Percentiles rank a stretch among this genome's conserved stretches.
phyloP scores from a whole-genome alignment of 2,113 vertebrate species.

The Gnathonemus echidnorhynchus region DNA sequence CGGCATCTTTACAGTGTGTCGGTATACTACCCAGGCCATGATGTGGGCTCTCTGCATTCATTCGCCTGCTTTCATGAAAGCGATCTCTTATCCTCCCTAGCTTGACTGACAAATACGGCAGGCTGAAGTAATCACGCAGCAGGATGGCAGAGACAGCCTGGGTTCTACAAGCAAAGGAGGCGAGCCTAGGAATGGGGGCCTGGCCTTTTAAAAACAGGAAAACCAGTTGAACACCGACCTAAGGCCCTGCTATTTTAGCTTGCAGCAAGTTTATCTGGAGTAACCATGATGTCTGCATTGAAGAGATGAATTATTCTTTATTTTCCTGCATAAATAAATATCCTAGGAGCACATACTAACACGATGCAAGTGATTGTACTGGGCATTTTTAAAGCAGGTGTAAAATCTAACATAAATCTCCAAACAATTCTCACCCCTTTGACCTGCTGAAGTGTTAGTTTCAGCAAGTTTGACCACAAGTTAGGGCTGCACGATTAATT shows the following conservation, averaged over 20 bases:
- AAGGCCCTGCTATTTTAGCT: neutral
- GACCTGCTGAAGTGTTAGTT: neutral
- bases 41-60: slow-evolving; percentile 22
- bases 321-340: neutral
- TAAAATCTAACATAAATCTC: neutral
- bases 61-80: slow-evolving; percentile 20
- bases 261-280: neutral
- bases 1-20: slow-evolving; percentile 16
- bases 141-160: neutral
- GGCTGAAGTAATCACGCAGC: neutral
- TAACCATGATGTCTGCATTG: neutral
- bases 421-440: neutral
- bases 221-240: neutral
- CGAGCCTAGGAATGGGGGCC: neutral
- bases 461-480: neutral
- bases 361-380: neutral
- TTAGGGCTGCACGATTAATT: neutral
- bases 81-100: neutral
- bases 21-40: slow-evolving; percentile 10
- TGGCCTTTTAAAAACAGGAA: neutral
- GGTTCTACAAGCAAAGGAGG: neutral
- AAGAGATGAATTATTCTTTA: neutral
- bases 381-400: neutral
- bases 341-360: neutral
- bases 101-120: neutral